Evolutionary conservation across 2,113 vertebrate species (phyloP), one percentile per base, ranked within the genome.

Genomic region (Martes martes): DNA sequence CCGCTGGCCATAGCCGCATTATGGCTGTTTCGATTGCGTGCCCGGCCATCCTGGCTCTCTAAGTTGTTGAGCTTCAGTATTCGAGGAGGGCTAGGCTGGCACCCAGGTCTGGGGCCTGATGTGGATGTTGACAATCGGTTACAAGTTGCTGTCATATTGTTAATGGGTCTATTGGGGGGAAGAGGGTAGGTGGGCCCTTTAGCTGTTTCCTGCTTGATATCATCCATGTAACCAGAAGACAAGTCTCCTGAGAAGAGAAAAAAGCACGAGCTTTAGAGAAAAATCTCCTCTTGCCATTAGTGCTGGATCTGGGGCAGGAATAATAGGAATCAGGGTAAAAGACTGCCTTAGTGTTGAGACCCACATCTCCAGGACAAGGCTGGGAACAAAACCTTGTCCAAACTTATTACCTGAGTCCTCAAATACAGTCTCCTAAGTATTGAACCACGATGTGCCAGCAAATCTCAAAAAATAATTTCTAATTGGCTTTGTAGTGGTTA

Each of bases 191-290:
- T 11, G 10, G 91, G 81, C 65, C 76, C 96, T 65, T 89, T 89
- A 59, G 82, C 45, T 0, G 16, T 92, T 87, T 97, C 97, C 96
- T 98, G 98, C 94, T 96, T 96, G 13, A 96, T 97, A 84, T 93
- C 92, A 16, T 97, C 98, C 2, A 94, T 0, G 45, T 97, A 79
- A 78, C 31, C 57, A 69, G 97, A 94, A 71, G 97, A 63, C 42
- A 92, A 57, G 55, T 97, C 97, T 92, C 97, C 98, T 98, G 85
- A 39, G n/a, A 83, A 97, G 36, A 98, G 73, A 95, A 93, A 39
- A 85, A 1, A 71, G 47, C 42, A 5, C 52, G 19, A 31, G 45
- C 67, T 83, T 87, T 39, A 85, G n/a, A 57, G 71, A 13, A 52
- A 91, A 93, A 73, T 9, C 69, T 74, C 45, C 63, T 74, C 76